Evolutionary conservation across 2,797 vertebrate genomes (phyloP).

Genomic region (Eremophila alpestris): DNA sequence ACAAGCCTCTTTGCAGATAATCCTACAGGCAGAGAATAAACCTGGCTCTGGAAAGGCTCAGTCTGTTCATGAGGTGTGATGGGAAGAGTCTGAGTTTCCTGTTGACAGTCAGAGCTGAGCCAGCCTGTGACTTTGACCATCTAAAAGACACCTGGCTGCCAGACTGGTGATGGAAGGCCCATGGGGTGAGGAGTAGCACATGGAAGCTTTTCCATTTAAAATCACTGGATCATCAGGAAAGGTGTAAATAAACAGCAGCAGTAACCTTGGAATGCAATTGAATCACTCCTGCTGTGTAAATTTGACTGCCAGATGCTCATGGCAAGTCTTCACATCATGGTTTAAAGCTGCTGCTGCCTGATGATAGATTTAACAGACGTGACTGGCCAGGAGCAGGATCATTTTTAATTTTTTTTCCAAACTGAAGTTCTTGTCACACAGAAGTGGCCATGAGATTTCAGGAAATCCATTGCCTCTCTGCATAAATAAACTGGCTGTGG

Average conservation of each 20-base stretch:
- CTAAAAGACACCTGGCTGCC: background rate
- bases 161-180: background rate
- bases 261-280: background rate
- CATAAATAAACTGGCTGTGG: background rate
- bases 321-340: background rate
- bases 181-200: background rate
- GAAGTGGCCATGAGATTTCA: background rate
- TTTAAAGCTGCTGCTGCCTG: background rate
- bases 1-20: background rate
- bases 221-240: background rate
- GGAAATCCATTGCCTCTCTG: background rate
- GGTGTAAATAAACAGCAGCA: slow-evolving; percentile 2
- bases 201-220: background rate
- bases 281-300: background rate
- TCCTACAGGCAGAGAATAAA: background rate
- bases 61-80: background rate
- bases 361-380: background rate
- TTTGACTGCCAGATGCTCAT: background rate
- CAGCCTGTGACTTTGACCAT: background rate
- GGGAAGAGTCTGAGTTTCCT: background rate
- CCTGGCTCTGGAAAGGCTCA: background rate
- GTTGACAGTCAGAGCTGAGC: background rate
- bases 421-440: background rate
- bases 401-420: background rate
- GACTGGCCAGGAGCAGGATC: background rate